These are phyloP conservation scores for Amblyornis subalaris DNA, from an alignment of 2,113 vertebrate genomes.

Conservation along the genomic window DNA sequence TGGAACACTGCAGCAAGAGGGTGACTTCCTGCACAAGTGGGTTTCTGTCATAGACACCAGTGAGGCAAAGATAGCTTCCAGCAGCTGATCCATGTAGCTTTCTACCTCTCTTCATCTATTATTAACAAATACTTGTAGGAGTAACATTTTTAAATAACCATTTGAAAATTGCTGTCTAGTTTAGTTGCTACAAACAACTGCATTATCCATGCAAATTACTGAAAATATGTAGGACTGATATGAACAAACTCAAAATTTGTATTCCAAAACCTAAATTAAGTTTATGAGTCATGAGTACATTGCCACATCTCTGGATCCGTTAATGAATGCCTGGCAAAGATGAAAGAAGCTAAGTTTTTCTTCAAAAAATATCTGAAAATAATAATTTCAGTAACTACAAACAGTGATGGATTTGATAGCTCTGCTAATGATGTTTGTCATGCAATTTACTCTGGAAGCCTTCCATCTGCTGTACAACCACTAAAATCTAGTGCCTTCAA, in stretches of 20 bases:
- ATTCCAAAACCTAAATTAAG: not conserved
- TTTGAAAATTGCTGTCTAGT: not conserved
- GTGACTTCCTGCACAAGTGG: not conserved
- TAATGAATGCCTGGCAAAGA: not conserved
- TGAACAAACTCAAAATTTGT: not conserved
- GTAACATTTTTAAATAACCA: not conserved
- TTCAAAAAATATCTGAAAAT: not conserved
- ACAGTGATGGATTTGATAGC: not conserved
- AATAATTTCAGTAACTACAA: not conserved
- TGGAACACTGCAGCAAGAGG: accelerated
- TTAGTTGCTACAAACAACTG: not conserved
- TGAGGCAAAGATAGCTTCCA: not conserved
- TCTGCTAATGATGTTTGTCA: not conserved
- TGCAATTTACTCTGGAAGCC: not conserved
- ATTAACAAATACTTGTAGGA: not conserved
- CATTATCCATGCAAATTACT: not conserved
- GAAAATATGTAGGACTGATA: not conserved
- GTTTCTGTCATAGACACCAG: not conserved
- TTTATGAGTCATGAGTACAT: not conserved
- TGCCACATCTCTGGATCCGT: not conserved
- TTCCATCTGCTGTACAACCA: not conserved
- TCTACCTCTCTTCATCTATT: not conserved
- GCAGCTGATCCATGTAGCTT: not conserved
- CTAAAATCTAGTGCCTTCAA: not conserved
- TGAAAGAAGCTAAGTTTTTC: not conserved